A percentile compares a stretch with the other conserved stretches of the same genome.
phyloP scores from a whole-genome alignment of 2,797 vertebrate species.

The Chloroceryle amazona region DNA sequence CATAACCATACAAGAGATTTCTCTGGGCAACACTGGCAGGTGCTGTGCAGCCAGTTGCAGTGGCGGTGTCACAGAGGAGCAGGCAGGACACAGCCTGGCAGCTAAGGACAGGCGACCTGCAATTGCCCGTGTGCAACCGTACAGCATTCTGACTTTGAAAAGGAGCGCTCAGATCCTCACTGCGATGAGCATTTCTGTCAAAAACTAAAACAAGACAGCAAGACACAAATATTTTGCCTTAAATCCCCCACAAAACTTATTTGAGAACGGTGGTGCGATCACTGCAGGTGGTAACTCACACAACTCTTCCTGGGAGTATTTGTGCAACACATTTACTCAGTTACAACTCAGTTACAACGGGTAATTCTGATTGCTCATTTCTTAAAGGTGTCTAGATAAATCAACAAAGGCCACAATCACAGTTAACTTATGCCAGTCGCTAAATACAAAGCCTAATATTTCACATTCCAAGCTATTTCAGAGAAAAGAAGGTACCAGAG shows the following conservation, averaged over 20 bases:
- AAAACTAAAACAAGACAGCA: background rate
- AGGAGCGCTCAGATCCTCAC: background rate
- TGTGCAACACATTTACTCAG: background rate
- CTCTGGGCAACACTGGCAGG: background rate
- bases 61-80: accelerated
- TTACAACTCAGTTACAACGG: background rate
- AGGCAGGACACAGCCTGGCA: background rate
- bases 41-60: background rate
- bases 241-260: background rate
- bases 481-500: accelerated
- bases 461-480: background rate
- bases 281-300: background rate
- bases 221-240: background rate
- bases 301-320: background rate
- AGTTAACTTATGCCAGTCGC: background rate
- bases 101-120: background rate
- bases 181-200: accelerated
- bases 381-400: background rate
- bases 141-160: background rate
- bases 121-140: accelerated
- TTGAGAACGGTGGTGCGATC: background rate
- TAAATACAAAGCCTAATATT: background rate
- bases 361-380: background rate
- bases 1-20: background rate
- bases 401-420: background rate